Percentiles rank a stretch among this genome's conserved stretches.
These are phyloP conservation scores for Silurus glanis DNA, from an alignment of 2,113 vertebrate species.

Conservation along the genomic window DNA sequence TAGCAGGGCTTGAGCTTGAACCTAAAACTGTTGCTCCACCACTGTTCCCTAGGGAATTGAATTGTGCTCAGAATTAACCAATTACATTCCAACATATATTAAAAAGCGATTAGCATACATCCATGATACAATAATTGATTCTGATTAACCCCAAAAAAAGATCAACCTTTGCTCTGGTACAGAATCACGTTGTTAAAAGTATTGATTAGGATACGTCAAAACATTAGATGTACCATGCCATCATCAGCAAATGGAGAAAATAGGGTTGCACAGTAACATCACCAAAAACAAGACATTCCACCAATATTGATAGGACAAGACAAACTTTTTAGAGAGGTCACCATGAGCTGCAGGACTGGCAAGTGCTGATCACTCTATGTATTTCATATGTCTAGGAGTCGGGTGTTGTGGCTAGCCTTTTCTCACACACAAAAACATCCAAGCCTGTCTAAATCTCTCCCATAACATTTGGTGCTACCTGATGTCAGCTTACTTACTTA, in stretches of 20 bases:
- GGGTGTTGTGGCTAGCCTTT: neutral
- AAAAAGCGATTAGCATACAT: neutral
- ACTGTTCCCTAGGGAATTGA: no score
- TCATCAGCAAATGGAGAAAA: neutral
- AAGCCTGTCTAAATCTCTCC: neutral
- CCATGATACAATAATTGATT: neutral
- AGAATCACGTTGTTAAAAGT: neutral
- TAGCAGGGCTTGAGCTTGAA: no score
- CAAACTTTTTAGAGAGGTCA: neutral
- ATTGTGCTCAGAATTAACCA: neutral
- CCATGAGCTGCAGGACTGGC: neutral
- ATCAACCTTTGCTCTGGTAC: neutral
- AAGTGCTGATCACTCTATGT: neutral
- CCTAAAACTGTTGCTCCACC: no score
- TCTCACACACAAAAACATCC: neutral
- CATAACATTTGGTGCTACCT: neutral
- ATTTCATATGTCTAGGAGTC: neutral
- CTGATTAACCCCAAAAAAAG: neutral
- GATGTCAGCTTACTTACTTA: neutral
- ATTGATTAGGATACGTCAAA: neutral
- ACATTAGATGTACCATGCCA: neutral
- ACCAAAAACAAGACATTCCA: neutral
- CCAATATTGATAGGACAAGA: neutral
- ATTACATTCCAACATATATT: neutral
- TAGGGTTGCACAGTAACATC: neutral